Evolutionary conservation across 2,113 vertebrate genomes (phyloP).

Genomic region (Acrocephalus arundinaceus): DNA sequence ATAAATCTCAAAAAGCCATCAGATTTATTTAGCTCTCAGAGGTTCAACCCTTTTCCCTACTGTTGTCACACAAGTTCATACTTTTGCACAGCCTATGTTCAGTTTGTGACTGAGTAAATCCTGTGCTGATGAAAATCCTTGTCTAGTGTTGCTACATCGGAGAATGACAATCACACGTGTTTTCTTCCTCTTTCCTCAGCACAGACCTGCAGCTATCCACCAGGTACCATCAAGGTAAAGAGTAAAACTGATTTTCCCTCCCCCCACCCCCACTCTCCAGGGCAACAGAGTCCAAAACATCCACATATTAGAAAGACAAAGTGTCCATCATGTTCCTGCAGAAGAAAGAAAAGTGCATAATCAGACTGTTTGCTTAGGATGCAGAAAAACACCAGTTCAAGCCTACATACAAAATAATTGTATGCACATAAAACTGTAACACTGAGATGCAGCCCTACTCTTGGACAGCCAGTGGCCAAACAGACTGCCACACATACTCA

Average conservation of each 20-base stretch:
- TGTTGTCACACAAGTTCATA: neutral
- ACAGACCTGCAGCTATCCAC: neutral
- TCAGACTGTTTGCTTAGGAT: neutral
- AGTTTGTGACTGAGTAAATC: neutral
- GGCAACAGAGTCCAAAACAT: neutral
- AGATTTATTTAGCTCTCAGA: neutral
- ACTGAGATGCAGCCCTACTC: neutral
- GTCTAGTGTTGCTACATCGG: neutral
- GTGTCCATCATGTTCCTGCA: fast-evolving
- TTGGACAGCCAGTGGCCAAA: neutral
- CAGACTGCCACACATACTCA: neutral
- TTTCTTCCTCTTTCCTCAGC: conserved; percentile 28
- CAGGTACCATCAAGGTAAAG: neutral
- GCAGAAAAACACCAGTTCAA: neutral
- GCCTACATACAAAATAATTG: neutral
- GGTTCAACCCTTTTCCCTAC: neutral
- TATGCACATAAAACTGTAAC: neutral
- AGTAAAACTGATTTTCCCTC: neutral
- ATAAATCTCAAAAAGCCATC: neutral
- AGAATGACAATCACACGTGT: neutral
- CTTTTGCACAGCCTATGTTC: neutral
- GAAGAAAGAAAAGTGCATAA: neutral
- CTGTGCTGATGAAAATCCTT: neutral
- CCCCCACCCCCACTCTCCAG: fast-evolving
- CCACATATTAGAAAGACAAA: neutral